Percentiles rank a stretch among this genome's conserved stretches.
These are phyloP conservation scores for Hylia prasina DNA, from an alignment of 2,113 vertebrate genomes.

Conservation along the genomic window DNA sequence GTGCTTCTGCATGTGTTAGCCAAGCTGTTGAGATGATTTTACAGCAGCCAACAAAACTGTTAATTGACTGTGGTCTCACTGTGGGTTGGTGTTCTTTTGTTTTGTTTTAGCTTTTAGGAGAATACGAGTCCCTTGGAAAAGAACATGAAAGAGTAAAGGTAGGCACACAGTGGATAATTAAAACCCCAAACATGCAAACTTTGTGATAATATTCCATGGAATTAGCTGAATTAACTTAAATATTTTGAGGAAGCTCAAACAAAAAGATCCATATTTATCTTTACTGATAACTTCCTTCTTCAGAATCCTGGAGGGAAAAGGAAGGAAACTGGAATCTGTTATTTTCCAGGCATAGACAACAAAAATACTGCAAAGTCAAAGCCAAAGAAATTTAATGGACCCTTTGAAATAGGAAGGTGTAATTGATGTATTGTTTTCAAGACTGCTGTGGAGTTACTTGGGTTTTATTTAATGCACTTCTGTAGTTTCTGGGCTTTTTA, in stretches of 20 bases:
- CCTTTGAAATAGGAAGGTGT: not conserved
- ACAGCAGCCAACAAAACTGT: not conserved
- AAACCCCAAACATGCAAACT: not conserved
- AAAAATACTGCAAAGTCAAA: not conserved
- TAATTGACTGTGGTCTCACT: not conserved
- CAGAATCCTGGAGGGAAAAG: not conserved
- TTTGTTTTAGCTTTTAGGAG: conserved; percentile 81
- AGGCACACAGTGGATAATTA: not conserved
- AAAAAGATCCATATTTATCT: not conserved
- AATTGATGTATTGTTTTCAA: not conserved
- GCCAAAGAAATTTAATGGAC: not conserved
- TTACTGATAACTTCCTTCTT: not conserved
- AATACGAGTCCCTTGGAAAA: conserved; percentile 87
- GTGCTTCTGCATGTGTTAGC: not conserved
- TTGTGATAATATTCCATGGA: not conserved
- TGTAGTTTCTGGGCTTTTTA: not conserved
- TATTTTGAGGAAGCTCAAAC: not conserved
- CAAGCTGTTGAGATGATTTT: not conserved
- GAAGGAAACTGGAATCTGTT: not conserved
- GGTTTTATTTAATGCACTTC: not conserved
- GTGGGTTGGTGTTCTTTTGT: not conserved
- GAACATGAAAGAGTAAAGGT: conserved; percentile 90
- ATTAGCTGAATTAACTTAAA: not conserved
- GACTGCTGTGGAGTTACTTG: not conserved
- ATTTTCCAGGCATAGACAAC: not conserved